Percentiles rank a stretch among this genome's conserved stretches.
Evolutionary conservation across 2,113 vertebrate species (phyloP).

Genomic region (Genyomyrus donnyi): DNA sequence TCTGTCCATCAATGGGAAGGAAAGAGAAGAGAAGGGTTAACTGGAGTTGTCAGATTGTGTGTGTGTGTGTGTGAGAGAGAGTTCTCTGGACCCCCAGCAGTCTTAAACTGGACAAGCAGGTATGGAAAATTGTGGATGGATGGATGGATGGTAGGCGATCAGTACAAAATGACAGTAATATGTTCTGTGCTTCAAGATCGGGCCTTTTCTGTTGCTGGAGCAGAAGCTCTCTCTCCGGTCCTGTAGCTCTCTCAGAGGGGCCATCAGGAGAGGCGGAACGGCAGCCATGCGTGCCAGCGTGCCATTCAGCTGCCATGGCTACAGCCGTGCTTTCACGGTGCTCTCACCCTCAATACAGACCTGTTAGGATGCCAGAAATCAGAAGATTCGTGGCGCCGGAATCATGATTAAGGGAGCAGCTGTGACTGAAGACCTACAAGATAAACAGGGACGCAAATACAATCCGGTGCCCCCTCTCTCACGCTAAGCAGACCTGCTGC

Average conservation of each 20-base stretch:
- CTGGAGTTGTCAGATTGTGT: not conserved
- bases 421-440: not conserved
- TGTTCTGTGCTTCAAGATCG: not conserved
- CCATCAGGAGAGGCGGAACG: too few species aligned
- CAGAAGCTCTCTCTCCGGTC: constrained; percentile 37
- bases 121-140: not conserved
- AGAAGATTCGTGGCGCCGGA: not conserved
- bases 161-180: constrained; percentile 2
- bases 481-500: not conserved
- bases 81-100: not conserved
- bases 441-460: not conserved
- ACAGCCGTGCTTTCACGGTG: not conserved
- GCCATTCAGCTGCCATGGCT: not conserved
- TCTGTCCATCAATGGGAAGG: constrained; percentile 15
- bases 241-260: constrained; percentile 24
- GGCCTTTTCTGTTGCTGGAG: constrained; percentile 25
- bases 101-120: not conserved
- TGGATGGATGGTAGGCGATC: not conserved
- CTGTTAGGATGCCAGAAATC: not conserved
- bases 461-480: not conserved
- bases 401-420: not conserved
- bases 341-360: not conserved
- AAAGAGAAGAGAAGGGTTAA: not conserved
- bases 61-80: not conserved
- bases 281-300: not conserved